phyloP scores from a whole-genome alignment of 1,140 invertebrate species.

The Diabrotica virgifera region DNA sequence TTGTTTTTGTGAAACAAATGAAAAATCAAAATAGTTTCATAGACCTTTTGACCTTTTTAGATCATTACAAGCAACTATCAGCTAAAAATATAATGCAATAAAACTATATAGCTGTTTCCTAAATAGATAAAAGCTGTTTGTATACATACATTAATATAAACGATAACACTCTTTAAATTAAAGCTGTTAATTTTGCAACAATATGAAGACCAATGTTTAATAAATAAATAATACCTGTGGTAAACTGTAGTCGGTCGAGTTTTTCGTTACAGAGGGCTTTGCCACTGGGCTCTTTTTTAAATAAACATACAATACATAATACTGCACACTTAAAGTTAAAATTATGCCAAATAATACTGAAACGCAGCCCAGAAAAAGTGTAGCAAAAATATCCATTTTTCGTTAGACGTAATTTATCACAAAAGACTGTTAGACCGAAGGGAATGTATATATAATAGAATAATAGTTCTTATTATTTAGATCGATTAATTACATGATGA shows the following conservation, averaged over 20 bases:
- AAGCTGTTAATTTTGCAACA: too few relatives aligned
- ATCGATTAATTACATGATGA: background rate
- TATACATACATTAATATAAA: too few relatives aligned
- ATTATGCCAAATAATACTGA: conserved; percentile 48
- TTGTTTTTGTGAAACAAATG: too few relatives aligned
- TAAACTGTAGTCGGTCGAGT: conserved; percentile 49
- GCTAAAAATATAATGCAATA: too few relatives aligned
- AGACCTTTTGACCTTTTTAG: too few relatives aligned
- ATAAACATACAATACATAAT: conserved; percentile 53
- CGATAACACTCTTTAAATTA: too few relatives aligned
- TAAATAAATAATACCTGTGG: conserved; percentile 46
- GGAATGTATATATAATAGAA: conserved; percentile 7
- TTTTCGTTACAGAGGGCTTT: conserved; percentile 44
- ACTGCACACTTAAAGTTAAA: conserved; percentile 52
- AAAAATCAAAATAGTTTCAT: too few relatives aligned
- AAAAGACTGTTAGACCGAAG: conserved; percentile 20
- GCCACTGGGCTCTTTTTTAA: conserved; percentile 50
- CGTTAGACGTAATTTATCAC: conserved; percentile 25
- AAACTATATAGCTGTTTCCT: too few relatives aligned
- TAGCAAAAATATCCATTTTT: conserved; percentile 35
- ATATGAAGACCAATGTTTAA: too few relatives aligned
- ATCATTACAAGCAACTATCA: too few relatives aligned
- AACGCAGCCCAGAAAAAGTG: conserved; percentile 29
- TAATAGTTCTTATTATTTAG: conserved; percentile 15
- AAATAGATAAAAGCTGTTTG: too few relatives aligned